Base-by-base conservation (phyloP, 2,888 invertebrate genomes). In the Latrodectus elegans region DNA sequence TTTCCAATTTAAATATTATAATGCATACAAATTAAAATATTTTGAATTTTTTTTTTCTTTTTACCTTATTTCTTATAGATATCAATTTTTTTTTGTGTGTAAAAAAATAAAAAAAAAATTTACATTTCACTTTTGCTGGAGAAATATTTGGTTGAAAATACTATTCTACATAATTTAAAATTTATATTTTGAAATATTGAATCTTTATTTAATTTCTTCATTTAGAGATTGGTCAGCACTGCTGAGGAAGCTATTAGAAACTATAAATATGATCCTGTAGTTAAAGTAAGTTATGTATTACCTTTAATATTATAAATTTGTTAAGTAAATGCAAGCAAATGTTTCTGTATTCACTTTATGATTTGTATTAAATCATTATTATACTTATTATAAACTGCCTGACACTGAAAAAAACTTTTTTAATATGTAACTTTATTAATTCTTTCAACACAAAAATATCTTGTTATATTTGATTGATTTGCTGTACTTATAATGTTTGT, bases 211-310 rank as follows among this genome's bases (percentile, higher is more conserved):
- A 55, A 22, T 49, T 75, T 64, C 15, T 68, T 78, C 74, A 4
- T 88, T 3, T 77, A 91, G 91, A 88, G 84, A 74, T 82, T 91
- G 64, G 91, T 92, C 10, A 76, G 81, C 22, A 90, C 84, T 53
- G 92, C 92, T 38, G 92, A 92, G 89, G 81, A 89, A 65, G 90
- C 90, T n/a, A 91, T 91, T 8, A 89, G 90, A 64, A 86, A 89
- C 17, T 91, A 92, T 88, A 84, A 86, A 10, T 91, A 91, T 90
- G 90, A 91, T 77, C 78, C 89, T 68, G 89, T 89, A 17, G 89
- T 92, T 49, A 89, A 89, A 90, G 91, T 91, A 89, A 88, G 81
- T 80, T 71, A 11, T 65, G 10, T 73, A 4, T 22, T 26, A 9
- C 26, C 22, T 55, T 11, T 9, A 22, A 55, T 74, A 17, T 22